Conservation (phyloP, 2,888 invertebrate species). For the Pterostichus niger region DNA sequence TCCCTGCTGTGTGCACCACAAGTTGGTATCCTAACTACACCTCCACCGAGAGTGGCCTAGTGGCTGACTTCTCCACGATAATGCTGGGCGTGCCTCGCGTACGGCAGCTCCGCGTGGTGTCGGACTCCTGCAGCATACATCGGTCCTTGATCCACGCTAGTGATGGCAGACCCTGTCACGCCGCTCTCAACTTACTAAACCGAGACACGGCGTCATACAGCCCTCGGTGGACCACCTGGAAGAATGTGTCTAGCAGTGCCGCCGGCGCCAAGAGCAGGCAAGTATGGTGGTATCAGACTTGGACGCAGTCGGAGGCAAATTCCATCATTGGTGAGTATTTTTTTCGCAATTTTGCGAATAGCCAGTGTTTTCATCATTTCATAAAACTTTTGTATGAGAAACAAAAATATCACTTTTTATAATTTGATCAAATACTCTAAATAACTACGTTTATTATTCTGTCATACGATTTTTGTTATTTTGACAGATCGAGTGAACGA, state of each 20-base stretch:
- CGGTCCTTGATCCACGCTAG: not conserved
- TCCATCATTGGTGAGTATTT: conserved; percentile 7
- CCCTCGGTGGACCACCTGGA: conserved; percentile 51
- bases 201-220: conserved; percentile 68
- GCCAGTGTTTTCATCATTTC: no score
- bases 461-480: no score
- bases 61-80: conserved; percentile 71
- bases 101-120: conserved; percentile 70
- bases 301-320: conserved; percentile 4
- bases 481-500: no score
- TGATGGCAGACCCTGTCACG: conserved; percentile 69
- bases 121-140: conserved; percentile 68
- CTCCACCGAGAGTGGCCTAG: conserved; percentile 70
- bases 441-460: no score
- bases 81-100: conserved; percentile 71
- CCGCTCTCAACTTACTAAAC: conserved; percentile 64
- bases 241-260: not conserved
- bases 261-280: not conserved
- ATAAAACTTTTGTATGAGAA: no score
- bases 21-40: conserved; percentile 71
- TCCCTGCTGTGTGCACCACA: conserved; percentile 60
- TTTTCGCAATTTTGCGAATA: no score
- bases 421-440: no score
- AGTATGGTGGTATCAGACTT: conserved; percentile 62
- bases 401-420: no score